These are phyloP conservation scores for Cephus nigrinus DNA, from an alignment of 2,888 invertebrate genomes.

Conservation along the genomic window DNA sequence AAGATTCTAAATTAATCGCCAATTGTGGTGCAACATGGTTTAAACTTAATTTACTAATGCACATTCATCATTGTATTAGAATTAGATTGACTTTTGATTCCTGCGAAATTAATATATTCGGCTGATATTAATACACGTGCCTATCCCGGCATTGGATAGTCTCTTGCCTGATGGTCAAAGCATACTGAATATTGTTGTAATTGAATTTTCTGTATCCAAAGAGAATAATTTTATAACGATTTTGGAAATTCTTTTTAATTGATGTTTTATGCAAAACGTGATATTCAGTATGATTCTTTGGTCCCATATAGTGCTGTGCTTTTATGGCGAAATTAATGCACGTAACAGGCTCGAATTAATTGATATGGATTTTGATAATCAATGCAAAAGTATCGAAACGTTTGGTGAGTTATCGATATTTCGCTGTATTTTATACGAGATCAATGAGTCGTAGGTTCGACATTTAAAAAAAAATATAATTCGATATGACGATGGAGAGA, in stretches of 20 bases:
- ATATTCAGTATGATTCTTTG: background rate
- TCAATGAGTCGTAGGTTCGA: background rate
- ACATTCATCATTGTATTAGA: background rate
- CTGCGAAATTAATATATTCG: background rate
- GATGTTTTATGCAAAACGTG: background rate
- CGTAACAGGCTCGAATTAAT: background rate
- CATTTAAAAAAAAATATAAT: background rate
- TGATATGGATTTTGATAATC: background rate
- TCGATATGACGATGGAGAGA: background rate
- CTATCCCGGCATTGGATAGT: background rate
- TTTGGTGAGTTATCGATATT: background rate
- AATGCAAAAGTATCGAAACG: background rate
- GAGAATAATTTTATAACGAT: background rate
- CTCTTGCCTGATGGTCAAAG: background rate
- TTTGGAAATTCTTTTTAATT: background rate
- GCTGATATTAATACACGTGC: background rate
- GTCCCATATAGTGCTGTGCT: background rate
- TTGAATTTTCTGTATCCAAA: background rate
- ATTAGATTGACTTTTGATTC: background rate
- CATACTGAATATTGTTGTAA: background rate
- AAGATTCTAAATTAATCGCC: conserved; percentile 17
- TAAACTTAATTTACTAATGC: conserved; percentile 24
- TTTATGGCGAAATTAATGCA: background rate
- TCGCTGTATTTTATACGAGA: background rate
- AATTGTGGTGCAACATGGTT: conserved; percentile 12